phyloP scores from a whole-genome alignment of 2,797 vertebrate genomes.

The Ctenopoma kingsleyae region DNA sequence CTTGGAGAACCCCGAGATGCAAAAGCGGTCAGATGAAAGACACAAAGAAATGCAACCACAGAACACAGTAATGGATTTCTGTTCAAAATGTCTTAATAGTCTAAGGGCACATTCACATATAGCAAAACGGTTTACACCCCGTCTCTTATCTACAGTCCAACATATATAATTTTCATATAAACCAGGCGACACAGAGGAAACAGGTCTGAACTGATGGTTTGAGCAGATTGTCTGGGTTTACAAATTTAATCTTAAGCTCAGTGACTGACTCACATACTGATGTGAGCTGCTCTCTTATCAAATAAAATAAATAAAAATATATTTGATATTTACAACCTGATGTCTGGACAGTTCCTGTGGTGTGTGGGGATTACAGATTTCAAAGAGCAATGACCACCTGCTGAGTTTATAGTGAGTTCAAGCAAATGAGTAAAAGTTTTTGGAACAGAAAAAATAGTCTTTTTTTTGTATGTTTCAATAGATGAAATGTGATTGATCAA shows the following conservation, averaged over 20 bases:
- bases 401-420: constrained; percentile 26
- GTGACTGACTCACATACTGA: constrained; percentile 10
- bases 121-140: not conserved
- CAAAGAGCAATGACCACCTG: constrained; percentile 35
- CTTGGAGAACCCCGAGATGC: constrained; percentile 25
- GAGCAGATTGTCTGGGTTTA: constrained; percentile 6
- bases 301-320: too few species aligned
- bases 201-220: not conserved
- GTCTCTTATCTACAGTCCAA: not conserved
- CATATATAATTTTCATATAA: constrained; percentile 1
- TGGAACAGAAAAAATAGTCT: not conserved
- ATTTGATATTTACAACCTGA: constrained; percentile 52
- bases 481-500: constrained; percentile 34
- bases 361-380: constrained; percentile 34
- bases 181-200: not conserved
- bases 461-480: constrained; percentile 13
- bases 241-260: constrained; percentile 5
- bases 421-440: constrained; percentile 25
- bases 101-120: not conserved
- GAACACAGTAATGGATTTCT: constrained; percentile 8
- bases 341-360: constrained; percentile 16
- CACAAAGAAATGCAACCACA: constrained; percentile 8
- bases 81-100: not conserved
- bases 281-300: constrained; percentile 29
- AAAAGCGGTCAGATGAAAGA: constrained; percentile 20